phyloP scores from a whole-genome alignment of 2,113 vertebrate genomes.

The Bufo gargarizans region DNA sequence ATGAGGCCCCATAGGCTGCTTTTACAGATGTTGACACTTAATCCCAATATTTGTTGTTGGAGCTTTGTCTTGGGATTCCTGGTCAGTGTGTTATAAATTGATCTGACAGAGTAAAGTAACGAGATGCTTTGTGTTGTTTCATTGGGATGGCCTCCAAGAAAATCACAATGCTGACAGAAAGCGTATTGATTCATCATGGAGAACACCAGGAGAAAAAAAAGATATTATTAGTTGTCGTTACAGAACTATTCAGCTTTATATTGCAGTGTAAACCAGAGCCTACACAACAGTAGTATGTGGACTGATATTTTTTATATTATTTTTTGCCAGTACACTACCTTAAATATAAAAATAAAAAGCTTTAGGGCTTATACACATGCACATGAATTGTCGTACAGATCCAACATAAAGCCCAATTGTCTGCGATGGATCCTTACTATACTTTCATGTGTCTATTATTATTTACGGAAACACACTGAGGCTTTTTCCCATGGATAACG shows the following conservation, averaged over 20 bases:
- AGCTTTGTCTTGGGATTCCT: constrained; percentile 50
- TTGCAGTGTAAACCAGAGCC: not conserved
- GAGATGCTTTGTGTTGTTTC: constrained; percentile 44
- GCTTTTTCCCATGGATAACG: too few species aligned
- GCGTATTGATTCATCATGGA: constrained; percentile 57
- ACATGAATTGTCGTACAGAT: too few species aligned
- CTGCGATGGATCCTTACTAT: too few species aligned
- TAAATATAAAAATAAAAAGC: too few species aligned
- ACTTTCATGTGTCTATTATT: too few species aligned
- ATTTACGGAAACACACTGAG: too few species aligned
- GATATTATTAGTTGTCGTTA: constrained; percentile 51
- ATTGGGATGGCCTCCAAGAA: constrained; percentile 51
- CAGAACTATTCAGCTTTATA: constrained; percentile 28
- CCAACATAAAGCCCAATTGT: too few species aligned
- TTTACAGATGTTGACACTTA: constrained; percentile 51
- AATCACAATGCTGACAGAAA: constrained; percentile 54
- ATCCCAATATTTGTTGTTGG: constrained; percentile 41
- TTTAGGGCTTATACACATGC: too few species aligned
- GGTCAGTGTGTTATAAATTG: constrained; percentile 48
- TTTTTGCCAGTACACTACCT: too few species aligned
- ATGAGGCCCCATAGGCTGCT: constrained; percentile 55
- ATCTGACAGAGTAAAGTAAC: constrained; percentile 54
- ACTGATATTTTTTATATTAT: not conserved
- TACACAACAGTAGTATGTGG: too few species aligned
- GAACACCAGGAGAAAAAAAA: constrained; percentile 31